Evolutionary conservation across 2,888 invertebrate genomes (phyloP).

Genomic region (Scaeva pyrastri): DNA sequence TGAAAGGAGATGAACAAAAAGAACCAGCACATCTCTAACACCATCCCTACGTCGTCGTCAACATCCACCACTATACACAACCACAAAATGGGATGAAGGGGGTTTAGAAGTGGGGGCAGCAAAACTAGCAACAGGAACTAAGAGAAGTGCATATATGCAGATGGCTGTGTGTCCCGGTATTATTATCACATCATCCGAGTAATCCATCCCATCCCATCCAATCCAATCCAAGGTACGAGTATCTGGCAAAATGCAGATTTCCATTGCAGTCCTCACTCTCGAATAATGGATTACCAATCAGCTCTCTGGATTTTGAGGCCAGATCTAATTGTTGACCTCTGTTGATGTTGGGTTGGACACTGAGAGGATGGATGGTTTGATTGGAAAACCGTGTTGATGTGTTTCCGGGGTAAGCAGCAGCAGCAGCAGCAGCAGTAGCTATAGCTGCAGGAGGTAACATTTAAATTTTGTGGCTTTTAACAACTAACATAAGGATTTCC

Average conservation of each 20-base stretch:
- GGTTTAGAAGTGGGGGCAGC: no score
- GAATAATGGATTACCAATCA: slow-evolving; percentile 59
- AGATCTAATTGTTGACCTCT: slow-evolving; percentile 53
- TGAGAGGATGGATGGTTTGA: slow-evolving; percentile 26
- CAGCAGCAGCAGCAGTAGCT: no score
- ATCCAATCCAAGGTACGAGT: slow-evolving; percentile 31
- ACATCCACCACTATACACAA: slow-evolving; percentile 6
- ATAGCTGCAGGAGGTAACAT: background rate
- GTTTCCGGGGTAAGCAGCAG: slow-evolving; percentile 9
- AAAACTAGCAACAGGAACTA: slow-evolving; percentile 46
- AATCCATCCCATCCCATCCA: slow-evolving; percentile 59
- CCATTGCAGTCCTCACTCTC: slow-evolving; percentile 52
- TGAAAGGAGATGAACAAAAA: slow-evolving; percentile 24
- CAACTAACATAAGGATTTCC: slow-evolving; percentile 5
- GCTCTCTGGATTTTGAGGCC: slow-evolving; percentile 43
- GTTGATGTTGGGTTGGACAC: slow-evolving; percentile 20
- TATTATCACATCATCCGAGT: slow-evolving; percentile 53
- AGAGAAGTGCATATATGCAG: slow-evolving; percentile 40
- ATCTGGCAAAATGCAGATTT: slow-evolving; percentile 69
- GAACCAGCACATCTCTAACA: slow-evolving; percentile 25
- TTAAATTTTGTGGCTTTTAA: slow-evolving; percentile 24
- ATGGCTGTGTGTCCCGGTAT: slow-evolving; percentile 36
- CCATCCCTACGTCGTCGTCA: background rate
- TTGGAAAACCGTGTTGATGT: slow-evolving; percentile 45
- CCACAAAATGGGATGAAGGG: background rate